Evolutionary conservation across 2,797 vertebrate genomes (phyloP).

Genomic region (Furcifer pardalis): DNA sequence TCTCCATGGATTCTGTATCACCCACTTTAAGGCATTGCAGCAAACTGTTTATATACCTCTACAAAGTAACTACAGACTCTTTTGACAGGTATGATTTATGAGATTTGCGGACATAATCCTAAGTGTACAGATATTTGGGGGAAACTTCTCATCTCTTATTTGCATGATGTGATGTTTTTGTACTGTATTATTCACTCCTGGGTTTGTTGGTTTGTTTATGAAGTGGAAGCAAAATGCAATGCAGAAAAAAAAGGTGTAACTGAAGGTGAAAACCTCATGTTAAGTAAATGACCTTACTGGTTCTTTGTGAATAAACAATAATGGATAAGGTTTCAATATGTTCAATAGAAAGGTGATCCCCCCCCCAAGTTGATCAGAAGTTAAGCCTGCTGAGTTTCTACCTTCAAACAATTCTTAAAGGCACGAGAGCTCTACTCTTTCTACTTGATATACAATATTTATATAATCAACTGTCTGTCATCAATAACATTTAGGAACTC

Average conservation of each 20-base stretch:
- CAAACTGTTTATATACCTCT: slow-evolving; percentile 97
- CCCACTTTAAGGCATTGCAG: slow-evolving; percentile 93
- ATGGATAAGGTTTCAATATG: neutral
- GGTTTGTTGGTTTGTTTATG: neutral
- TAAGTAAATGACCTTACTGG: neutral
- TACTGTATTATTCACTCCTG: neutral
- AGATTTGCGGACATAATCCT: neutral
- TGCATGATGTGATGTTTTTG: neutral
- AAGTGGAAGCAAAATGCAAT: neutral
- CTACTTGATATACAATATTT: neutral
- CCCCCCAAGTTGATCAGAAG: neutral
- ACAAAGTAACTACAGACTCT: slow-evolving; percentile 97
- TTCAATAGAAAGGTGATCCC: neutral
- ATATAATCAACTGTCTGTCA: neutral
- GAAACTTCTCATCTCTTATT: neutral
- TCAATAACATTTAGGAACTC: neutral
- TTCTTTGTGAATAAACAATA: neutral
- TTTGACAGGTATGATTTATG: slow-evolving; percentile 90
- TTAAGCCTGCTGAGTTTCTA: neutral
- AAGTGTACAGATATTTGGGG: neutral
- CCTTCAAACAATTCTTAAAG: neutral
- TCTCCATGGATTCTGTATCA: slow-evolving; percentile 84
- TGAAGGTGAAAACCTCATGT: neutral
- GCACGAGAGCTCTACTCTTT: neutral
- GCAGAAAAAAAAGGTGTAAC: neutral